Percentiles rank a stretch among this genome's conserved stretches.
phyloP scores from a whole-genome alignment of 2,113 vertebrate genomes.

The Caretta caretta region DNA sequence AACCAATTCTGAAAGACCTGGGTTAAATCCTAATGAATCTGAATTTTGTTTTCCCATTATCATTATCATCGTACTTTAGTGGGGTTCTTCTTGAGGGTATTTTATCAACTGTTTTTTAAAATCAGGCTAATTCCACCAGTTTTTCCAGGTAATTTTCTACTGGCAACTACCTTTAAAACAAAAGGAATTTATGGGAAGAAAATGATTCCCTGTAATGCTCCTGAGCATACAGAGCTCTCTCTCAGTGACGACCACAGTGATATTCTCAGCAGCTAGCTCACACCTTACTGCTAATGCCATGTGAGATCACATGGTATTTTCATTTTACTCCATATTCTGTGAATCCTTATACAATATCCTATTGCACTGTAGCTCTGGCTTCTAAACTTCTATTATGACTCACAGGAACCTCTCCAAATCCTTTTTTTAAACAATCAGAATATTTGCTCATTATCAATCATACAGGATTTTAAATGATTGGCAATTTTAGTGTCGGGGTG shows the following conservation, averaged over 20 bases:
- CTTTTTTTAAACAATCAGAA: constrained; percentile 2
- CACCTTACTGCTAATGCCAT: neutral
- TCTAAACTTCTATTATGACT: constrained; percentile 16
- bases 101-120: neutral
- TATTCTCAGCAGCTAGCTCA: neutral
- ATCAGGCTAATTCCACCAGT: neutral
- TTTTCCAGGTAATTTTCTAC: neutral
- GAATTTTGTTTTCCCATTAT: constrained; percentile 28
- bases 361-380: constrained; percentile 13
- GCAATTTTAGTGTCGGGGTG: constrained; percentile 2
- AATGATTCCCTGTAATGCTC: neutral
- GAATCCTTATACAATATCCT: neutral
- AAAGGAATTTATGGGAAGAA: constrained; percentile 14
- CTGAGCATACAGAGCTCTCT: neutral
- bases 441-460: neutral
- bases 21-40: constrained; percentile 18
- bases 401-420: constrained; percentile 15
- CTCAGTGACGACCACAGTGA: neutral
- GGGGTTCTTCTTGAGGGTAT: neutral
- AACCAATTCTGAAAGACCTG: constrained; percentile 9
- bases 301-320: neutral
- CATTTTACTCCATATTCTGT: constrained; percentile 15
- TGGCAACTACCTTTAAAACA: constrained; percentile 4
- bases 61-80: neutral
- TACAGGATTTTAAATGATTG: constrained; percentile 20